Percentiles rank a stretch among this genome's conserved stretches.
phyloP scores from a whole-genome alignment of 2,797 vertebrate species.

The Pelodytes ibericus region DNA sequence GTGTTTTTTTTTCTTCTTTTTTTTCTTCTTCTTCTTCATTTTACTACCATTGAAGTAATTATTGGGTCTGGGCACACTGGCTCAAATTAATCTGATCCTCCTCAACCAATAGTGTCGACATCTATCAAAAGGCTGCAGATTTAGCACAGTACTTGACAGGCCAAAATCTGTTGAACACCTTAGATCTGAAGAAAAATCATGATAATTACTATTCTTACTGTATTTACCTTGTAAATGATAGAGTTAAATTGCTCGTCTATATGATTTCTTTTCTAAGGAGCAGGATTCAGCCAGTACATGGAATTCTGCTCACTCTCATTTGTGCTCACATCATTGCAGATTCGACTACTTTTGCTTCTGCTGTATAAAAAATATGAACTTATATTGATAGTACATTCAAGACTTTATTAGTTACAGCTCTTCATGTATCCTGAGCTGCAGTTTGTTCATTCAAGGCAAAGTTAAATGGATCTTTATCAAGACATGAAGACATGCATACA shows the following conservation, averaged over 20 bases:
- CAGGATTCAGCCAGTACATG: neutral
- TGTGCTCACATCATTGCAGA: conserved; percentile 22
- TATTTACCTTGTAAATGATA: conserved; percentile 53
- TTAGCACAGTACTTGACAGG: conserved; percentile 46
- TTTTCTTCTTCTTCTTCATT: conserved; percentile 34
- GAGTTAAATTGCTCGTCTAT: conserved; percentile 17
- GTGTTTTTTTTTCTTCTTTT: conserved; percentile 37
- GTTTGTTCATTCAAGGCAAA: neutral
- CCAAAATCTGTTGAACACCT: conserved; percentile 42
- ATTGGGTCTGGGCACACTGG: conserved; percentile 50
- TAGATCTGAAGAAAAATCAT: conserved; percentile 38
- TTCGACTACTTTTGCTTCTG: conserved; percentile 7
- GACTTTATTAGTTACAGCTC: neutral
- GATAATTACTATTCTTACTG: conserved; percentile 50
- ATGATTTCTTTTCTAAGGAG: conserved; percentile 1
- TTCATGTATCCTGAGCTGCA: conserved; percentile 1
- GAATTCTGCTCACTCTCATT: conserved; percentile 5
- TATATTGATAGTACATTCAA: conserved; percentile 4
- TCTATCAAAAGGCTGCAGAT: conserved; percentile 45
- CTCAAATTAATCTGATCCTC: conserved; percentile 56
- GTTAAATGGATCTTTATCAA: neutral
- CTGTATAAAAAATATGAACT: conserved; percentile 12
- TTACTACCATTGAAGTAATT: conserved; percentile 54
- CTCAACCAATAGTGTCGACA: conserved; percentile 48
- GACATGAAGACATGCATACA: neutral